phyloP scores from a whole-genome alignment of 1,140 invertebrate genomes.

The Limonius californicus region DNA sequence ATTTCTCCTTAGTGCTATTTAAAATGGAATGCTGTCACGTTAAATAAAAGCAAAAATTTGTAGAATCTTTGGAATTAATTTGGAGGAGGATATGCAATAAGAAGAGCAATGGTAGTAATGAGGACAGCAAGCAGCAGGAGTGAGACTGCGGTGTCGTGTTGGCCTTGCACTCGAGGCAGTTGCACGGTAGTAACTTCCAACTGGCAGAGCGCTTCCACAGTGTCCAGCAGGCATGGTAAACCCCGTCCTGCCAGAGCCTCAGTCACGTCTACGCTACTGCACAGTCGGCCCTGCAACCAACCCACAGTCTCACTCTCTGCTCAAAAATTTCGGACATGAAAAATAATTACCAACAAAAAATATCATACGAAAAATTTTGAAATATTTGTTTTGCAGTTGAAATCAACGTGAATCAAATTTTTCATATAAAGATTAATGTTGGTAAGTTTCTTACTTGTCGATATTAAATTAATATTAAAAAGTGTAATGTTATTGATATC shows the following conservation, averaged over 20 bases:
- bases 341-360: not conserved
- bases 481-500: no score
- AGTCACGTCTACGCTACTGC: conserved; percentile 64
- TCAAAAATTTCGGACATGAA: no score
- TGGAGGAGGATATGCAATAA: conserved; percentile 67
- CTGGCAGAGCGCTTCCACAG: conserved; percentile 41
- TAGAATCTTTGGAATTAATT: conserved; percentile 44
- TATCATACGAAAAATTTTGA: not conserved
- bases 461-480: no score
- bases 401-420: no score
- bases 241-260: conserved; percentile 42
- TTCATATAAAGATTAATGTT: not conserved
- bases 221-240: conserved; percentile 41
- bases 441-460: no score
- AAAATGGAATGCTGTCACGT: not conserved
- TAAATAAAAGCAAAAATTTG: no score
- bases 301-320: conserved; percentile 47
- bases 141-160: conserved; percentile 57
- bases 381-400: no score
- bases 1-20: no score
- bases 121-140: conserved; percentile 63
- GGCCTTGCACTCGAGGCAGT: conserved; percentile 29
- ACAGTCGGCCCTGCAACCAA: conserved; percentile 73
- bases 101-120: conserved; percentile 61
- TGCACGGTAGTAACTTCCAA: conserved; percentile 43